Conservation (phyloP, 2,888 invertebrate species). For the Xestia xanthographa region DNA sequence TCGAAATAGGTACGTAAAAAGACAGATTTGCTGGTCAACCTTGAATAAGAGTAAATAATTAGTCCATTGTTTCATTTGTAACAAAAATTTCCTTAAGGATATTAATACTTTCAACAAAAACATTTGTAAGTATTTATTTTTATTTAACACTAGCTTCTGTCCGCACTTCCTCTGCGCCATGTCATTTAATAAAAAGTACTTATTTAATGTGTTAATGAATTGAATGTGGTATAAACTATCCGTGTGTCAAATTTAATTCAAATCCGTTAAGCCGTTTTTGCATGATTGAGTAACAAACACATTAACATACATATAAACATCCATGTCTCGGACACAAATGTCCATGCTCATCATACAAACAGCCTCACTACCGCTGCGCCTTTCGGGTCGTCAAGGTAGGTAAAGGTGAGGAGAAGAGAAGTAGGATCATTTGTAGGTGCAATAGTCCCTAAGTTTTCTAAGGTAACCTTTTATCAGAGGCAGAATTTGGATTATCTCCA, state of each 20-base stretch:
- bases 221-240: too few species aligned
- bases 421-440: not conserved
- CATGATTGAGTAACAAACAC: not conserved
- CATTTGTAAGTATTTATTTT: not conserved
- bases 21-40: not conserved
- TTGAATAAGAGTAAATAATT: constrained; percentile 3
- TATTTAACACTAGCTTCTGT: not conserved
- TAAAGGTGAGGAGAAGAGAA: not conserved
- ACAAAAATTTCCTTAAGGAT: not conserved
- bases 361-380: too few species aligned
- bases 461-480: not conserved
- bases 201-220: not conserved
- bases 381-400: too few species aligned
- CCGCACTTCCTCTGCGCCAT: not conserved
- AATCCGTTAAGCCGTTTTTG: not conserved
- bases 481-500: not conserved
- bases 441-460: not conserved
- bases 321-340: too few species aligned
- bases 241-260: too few species aligned
- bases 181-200: not conserved
- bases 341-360: too few species aligned
- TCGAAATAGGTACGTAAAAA: not conserved
- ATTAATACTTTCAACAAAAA: not conserved
- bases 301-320: too few species aligned
- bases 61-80: not conserved